These are phyloP conservation scores for Hydriomena furcata DNA, from an alignment of 2,888 invertebrate species.

Conservation along the genomic window DNA sequence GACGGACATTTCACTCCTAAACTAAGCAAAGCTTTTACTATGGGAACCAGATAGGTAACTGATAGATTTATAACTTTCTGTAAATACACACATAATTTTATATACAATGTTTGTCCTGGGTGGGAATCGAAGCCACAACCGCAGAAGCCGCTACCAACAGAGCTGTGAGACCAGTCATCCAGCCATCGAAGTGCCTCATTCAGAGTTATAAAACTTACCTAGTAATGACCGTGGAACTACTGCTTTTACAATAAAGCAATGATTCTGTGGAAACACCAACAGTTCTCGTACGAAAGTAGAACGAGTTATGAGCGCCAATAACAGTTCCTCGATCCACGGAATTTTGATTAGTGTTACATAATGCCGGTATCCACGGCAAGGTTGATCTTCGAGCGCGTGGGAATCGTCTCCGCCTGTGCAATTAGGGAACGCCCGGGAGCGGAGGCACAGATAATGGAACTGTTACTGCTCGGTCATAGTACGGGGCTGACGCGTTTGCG, in stretches of 20 bases:
- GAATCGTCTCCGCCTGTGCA: conserved; percentile 69
- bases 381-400: conserved; percentile 65
- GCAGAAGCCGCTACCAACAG: too few species aligned
- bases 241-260: background rate
- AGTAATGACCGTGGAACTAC: too few species aligned
- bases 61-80: too few species aligned
- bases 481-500: conserved; percentile 7
- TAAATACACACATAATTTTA: too few species aligned
- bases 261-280: conserved; percentile 3
- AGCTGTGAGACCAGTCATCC: too few species aligned
- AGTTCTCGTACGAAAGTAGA: conserved; percentile 9
- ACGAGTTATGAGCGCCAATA: conserved; percentile 22
- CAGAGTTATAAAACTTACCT: too few species aligned
- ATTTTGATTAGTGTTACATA: conserved; percentile 69
- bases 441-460: conserved; percentile 18
- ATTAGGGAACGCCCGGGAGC: conserved; percentile 72
- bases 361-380: conserved; percentile 48
- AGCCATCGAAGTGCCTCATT: too few species aligned
- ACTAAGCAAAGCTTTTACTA: too few species aligned
- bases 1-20: too few species aligned
- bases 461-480: conserved; percentile 9
- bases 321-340: conserved; percentile 48
- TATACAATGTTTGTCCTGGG: too few species aligned
- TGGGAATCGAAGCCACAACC: too few species aligned
- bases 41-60: too few species aligned